Conservation (phyloP, 2,797 vertebrate species). For the Triplophysa bombifrons region DNA sequence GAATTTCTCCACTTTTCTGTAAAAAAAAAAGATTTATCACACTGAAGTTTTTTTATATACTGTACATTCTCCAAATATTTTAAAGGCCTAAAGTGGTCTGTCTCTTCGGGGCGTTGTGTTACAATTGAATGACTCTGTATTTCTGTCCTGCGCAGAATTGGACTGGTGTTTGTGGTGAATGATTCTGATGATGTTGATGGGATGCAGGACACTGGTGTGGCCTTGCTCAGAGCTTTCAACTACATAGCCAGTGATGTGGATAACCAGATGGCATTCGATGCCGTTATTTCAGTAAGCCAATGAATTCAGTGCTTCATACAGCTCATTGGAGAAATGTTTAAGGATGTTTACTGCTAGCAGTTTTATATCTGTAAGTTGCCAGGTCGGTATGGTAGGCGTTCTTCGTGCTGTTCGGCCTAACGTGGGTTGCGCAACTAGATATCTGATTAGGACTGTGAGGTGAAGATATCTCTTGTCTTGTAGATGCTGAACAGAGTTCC, state of each 20-base stretch:
- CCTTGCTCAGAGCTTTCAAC: conserved; percentile 91
- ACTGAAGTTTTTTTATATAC: background rate
- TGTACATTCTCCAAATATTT: background rate
- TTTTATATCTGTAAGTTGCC: too few relatives aligned
- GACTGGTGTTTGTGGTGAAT: conserved; percentile 93
- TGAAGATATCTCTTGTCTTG: background rate
- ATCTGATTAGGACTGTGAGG: background rate
- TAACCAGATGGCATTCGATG: conserved; percentile 89
- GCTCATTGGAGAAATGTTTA: background rate
- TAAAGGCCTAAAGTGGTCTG: background rate
- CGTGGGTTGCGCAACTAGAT: background rate
- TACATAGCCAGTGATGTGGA: conserved; percentile 91
- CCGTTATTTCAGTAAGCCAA: conserved; percentile 85
- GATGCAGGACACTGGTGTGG: conserved; percentile 90
- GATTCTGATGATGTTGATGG: conserved; percentile 89
- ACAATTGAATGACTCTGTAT: background rate
- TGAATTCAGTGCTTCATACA: too few relatives aligned
- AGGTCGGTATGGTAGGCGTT: too few relatives aligned
- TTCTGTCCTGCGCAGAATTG: conserved; percentile 78
- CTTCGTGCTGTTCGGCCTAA: too few relatives aligned
- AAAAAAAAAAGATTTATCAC: background rate
- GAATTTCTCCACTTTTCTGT: background rate
- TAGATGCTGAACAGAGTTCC: conserved; percentile 90
- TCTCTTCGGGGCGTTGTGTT: too few relatives aligned
- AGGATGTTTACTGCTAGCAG: background rate